phyloP scores from a whole-genome alignment of 2,888 invertebrate genomes.

The Meliscaeva auricollis region DNA sequence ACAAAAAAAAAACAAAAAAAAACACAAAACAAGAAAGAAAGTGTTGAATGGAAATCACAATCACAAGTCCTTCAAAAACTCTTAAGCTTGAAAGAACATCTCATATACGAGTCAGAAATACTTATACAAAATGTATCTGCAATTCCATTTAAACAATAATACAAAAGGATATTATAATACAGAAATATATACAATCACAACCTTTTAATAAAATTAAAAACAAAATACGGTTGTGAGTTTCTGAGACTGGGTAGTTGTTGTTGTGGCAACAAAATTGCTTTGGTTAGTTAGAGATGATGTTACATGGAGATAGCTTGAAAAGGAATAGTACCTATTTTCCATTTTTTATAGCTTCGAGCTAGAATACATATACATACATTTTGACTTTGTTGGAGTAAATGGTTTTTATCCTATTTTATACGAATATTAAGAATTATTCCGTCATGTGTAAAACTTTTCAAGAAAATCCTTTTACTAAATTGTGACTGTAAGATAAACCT shows the following conservation, averaged over 20 bases:
- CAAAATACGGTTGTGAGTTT: slow-evolving; percentile 11
- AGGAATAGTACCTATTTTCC: not conserved
- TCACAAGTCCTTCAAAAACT: slow-evolving; percentile 1
- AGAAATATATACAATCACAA: slow-evolving; percentile 27
- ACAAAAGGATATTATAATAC: slow-evolving; percentile 14
- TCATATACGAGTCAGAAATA: not conserved
- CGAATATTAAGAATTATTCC: too few relatives aligned
- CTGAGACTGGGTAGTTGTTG: not conserved
- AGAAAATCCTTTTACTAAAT: too few relatives aligned
- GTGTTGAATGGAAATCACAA: slow-evolving; percentile 56
- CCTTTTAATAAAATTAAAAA: slow-evolving; percentile 45
- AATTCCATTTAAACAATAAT: slow-evolving; percentile 1
- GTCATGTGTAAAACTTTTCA: too few relatives aligned
- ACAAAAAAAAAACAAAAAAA: too few relatives aligned
- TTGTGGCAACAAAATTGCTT: not conserved
- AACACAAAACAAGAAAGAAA: not conserved
- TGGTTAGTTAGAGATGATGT: not conserved
- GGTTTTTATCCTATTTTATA: too few relatives aligned
- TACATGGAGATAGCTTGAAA: not conserved
- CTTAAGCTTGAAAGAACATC: not conserved
- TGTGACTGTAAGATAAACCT: too few relatives aligned
- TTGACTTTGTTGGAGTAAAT: too few relatives aligned
- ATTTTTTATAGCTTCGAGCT: slow-evolving; percentile 4
- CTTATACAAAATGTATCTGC: not conserved
- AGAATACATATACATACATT: too few relatives aligned